Conservation (phyloP, 2,888 invertebrate species). For the Pseudoips prasinana region DNA sequence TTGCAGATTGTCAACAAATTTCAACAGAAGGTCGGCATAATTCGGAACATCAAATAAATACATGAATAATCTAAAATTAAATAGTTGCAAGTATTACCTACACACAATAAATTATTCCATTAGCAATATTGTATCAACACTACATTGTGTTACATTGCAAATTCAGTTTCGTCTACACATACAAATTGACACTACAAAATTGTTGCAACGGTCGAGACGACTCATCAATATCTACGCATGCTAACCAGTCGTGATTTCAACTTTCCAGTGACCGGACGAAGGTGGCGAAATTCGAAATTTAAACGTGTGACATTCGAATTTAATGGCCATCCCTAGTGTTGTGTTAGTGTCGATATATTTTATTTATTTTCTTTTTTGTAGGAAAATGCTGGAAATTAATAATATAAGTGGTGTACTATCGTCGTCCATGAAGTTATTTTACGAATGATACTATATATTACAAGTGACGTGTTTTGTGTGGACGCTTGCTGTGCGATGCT, state of each 20-base stretch:
- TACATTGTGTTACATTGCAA: constrained; percentile 45
- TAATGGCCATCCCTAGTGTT: constrained; percentile 54
- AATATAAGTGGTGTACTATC: constrained; percentile 80
- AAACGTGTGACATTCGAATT: constrained; percentile 51
- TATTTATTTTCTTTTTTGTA: constrained; percentile 78
- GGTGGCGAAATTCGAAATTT: constrained; percentile 72
- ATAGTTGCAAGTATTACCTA: no score
- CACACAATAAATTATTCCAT: no score
- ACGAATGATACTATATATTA: constrained; percentile 78
- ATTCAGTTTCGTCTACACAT: constrained; percentile 43
- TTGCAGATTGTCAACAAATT: no score
- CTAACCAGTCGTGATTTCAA: constrained; percentile 80
- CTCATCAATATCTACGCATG: constrained; percentile 46
- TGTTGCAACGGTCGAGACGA: constrained; percentile 60
- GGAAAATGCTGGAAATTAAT: constrained; percentile 81
- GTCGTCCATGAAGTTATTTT: constrained; percentile 79
- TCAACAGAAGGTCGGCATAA: no score
- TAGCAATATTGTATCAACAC: neutral
- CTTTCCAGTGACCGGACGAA: constrained; percentile 81
- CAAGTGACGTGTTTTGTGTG: constrained; percentile 74
- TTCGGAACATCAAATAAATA: no score
- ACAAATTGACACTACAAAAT: constrained; percentile 54
- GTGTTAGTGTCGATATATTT: constrained; percentile 67
- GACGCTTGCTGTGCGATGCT: constrained; percentile 71
- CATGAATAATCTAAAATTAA: no score